Evolutionary conservation across 2,113 vertebrate genomes (phyloP), one percentile per base, ranked within the genome.

Genomic region (Thunnus thynnus): DNA sequence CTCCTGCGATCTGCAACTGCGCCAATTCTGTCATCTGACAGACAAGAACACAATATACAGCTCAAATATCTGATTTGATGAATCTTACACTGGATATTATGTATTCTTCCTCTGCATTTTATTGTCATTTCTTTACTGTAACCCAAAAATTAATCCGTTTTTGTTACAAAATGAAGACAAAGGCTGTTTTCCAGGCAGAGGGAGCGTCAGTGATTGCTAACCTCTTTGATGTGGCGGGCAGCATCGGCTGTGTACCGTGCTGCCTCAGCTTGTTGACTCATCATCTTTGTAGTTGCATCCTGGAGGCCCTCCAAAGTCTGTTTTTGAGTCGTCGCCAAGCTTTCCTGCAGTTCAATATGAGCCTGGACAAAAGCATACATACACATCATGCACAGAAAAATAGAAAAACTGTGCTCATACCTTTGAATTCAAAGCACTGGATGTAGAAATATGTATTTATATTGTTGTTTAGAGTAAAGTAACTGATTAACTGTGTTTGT

Each of bases 21-120:
- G 96, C 93, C 77, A 97, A 72, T 72, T 98, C 97, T 25, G 96
- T 92, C 96, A 97, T 95, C 98, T 99, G 79, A 89, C 25, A 67
- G 72, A 86, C 13, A 70, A 32, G 46, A 72, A 78, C 25, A 87
- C 16, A 72, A 58, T 14, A 51, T 13, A 32, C 47, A 57, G 4
- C 55, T 78, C 11, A 80, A 55, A 73, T 64, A 14, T 44, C 57
- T 64, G 2, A 86, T 77, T 72, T 73, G 3, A 32, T 71, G 25
- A 58, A 11, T 72, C 65, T 47, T 30, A 55, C 4, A 65, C 4
- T 3, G 30, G 20, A 25, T 61, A 36, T 51, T 55, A 6, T 3
- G 12, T 13, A 52, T 79, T 79, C 13, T 10, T 41, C 20, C 25
- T 68, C 16, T 32, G 50, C 18, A 47, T 80, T 62, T 62, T 9